A percentile compares a stretch with the other conserved stretches of the same genome.
phyloP scores from a whole-genome alignment of 2,888 invertebrate species.

The Zhuqinia jingwanae region DNA sequence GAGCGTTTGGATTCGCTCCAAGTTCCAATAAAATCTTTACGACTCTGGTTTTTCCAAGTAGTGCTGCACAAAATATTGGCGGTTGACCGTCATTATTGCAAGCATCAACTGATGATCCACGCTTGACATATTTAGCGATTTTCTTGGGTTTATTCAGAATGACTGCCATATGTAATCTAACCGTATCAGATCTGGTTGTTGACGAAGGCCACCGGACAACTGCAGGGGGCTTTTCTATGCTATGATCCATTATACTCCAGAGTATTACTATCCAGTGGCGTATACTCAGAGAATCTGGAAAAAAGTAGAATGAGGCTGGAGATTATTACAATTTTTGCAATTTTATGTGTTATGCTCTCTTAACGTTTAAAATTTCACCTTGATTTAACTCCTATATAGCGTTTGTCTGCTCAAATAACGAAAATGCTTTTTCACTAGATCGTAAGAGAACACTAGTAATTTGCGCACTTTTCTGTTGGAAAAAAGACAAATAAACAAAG shows the following conservation, averaged over 20 bases:
- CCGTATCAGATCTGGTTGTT: constrained; percentile 41
- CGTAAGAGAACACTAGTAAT: too few species aligned
- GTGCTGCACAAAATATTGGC: constrained; percentile 81
- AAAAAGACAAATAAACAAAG: too few species aligned
- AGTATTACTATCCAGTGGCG: too few species aligned
- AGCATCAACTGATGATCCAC: constrained; percentile 80
- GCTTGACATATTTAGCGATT: constrained; percentile 67
- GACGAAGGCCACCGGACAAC: constrained; percentile 70
- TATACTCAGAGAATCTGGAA: too few species aligned
- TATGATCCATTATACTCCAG: neutral
- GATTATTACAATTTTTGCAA: too few species aligned
- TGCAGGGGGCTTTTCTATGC: constrained; percentile 62
- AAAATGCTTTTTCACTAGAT: too few species aligned
- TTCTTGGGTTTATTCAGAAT: constrained; percentile 71
- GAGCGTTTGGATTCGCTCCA: constrained; percentile 82
- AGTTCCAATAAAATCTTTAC: constrained; percentile 80
- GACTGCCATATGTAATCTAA: constrained; percentile 73
- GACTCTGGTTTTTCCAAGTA: constrained; percentile 80
- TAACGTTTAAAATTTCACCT: too few species aligned
- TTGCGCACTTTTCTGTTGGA: too few species aligned
- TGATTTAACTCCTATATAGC: too few species aligned
- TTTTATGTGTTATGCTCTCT: too few species aligned
- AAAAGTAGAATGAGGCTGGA: too few species aligned
- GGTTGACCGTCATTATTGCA: constrained; percentile 81
- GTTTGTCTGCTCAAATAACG: too few species aligned